Percentiles rank a stretch among this genome's conserved stretches.
phyloP scores from a whole-genome alignment of 2,797 vertebrate species.

The Rhodeus uyekii region DNA sequence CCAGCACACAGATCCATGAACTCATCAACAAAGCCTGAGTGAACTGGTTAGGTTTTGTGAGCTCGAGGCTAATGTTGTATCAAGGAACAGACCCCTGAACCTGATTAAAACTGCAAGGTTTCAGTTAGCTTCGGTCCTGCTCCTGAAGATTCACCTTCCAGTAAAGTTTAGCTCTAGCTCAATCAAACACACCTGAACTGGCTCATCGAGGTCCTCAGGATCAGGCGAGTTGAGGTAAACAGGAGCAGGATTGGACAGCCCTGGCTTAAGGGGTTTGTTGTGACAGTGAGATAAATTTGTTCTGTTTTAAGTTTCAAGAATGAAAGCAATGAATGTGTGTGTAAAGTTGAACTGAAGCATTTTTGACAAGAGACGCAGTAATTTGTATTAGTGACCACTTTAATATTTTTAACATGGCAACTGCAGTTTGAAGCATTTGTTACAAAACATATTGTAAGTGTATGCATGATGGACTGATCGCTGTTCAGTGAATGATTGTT shows the following conservation, averaged over 20 bases:
- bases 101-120: too few relatives aligned
- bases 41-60: too few relatives aligned
- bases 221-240: not conserved
- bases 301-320: not conserved
- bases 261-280: not conserved
- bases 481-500: not conserved
- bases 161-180: not conserved
- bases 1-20: too few relatives aligned
- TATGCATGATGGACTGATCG: not conserved
- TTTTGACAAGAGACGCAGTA: not conserved
- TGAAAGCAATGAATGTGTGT: not conserved
- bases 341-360: not conserved
- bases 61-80: too few relatives aligned
- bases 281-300: not conserved
- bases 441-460: conserved; percentile 63
- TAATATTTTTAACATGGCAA: conserved; percentile 47
- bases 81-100: too few relatives aligned
- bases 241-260: not conserved
- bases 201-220: not conserved
- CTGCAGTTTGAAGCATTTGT: conserved; percentile 59
- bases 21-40: too few relatives aligned
- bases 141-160: not conserved
- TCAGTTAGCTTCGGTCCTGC: too few relatives aligned
- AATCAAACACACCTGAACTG: not conserved
- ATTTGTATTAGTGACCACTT: not conserved